Evolutionary conservation across 2,888 invertebrate genomes (phyloP), one percentile per base, ranked within the genome.

Genomic region (Drosophila mulleri): DNA sequence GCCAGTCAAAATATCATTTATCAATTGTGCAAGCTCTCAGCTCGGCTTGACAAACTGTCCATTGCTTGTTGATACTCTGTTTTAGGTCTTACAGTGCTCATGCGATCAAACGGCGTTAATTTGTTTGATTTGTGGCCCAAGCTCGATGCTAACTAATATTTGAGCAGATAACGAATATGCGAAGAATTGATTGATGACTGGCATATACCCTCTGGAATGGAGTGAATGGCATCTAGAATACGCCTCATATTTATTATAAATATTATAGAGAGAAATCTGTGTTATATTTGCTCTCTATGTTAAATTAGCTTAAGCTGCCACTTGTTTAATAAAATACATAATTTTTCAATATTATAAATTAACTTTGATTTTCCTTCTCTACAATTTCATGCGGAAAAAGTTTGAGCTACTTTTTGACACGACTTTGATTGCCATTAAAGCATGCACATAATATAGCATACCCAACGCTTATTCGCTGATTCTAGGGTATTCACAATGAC

Each of bases 91-190:
- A 44, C 42, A 2, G 29, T 63, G 61, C 39, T 37, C 18, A 18
- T 44, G 42, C 66, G 78, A 85, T 88, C 76, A 80, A 83, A 80
- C 70, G 75, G 69, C 64, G 76, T 74, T 83, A 80, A 80, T 88
- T 88, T 88, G 86, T 75, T 86, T 86, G 81, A 65, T 80, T 79
- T 79, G 85, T 74, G 72, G 82, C 59, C 61, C 32, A 77, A 69
- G 32, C 26, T 50, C 47, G n/a, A 48, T 3, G 66, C 65, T 72
- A 68, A 67, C 64, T 39, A 60, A 66, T 57, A 35, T 63, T 48
- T 53, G 60, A 41, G 48, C 23, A 64, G 14, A 47, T 11, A 16
- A 16, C 16, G 5, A 57, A 16, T 9, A 39, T 32, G n/a, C 1
- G 8, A 8, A n/a, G 12, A 11, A 3, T 29, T 14, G 5, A 8